phyloP scores from a whole-genome alignment of 2,888 invertebrate genomes.

The Macrosoma leucophasiata region DNA sequence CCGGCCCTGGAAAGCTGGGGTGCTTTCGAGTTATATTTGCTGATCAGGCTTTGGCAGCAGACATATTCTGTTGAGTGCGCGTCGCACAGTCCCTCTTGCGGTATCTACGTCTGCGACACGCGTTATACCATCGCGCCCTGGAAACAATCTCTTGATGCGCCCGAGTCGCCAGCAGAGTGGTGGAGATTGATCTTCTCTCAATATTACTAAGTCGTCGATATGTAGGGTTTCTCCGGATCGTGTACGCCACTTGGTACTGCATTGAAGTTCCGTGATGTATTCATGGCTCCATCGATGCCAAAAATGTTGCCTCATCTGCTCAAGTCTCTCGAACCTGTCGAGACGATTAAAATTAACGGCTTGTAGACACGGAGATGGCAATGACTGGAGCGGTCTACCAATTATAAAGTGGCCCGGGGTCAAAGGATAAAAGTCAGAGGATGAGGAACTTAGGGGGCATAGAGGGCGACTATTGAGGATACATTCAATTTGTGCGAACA shows the following conservation, averaged over 20 bases:
- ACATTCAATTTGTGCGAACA: conserved; percentile 3
- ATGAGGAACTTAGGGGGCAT: conserved; percentile 7
- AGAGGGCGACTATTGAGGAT: conserved; percentile 4
- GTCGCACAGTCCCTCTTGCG: conserved; percentile 7
- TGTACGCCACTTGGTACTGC: conserved; percentile 8
- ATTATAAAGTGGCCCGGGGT: conserved; percentile 13
- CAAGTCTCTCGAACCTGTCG: conserved; percentile 7
- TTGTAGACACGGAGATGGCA: background rate
- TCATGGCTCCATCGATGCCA: conserved; percentile 18
- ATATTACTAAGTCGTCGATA: conserved; percentile 7
- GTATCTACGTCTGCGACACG: conserved; percentile 17
- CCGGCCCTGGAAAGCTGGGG: no score
- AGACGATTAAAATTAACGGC: conserved; percentile 1
- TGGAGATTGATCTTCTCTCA: conserved; percentile 16
- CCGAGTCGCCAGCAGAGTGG: conserved; percentile 21
- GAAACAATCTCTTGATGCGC: conserved; percentile 17
- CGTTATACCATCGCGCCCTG: no score
- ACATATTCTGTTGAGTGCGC: conserved; percentile 1
- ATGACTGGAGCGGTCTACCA: conserved; percentile 6
- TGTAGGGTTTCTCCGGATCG: background rate
- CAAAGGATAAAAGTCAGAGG: conserved; percentile 9
- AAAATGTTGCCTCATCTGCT: conserved; percentile 15
- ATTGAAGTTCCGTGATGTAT: conserved; percentile 16
- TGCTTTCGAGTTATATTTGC: no score
- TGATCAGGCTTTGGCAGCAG: no score